Percentiles rank a stretch among this genome's conserved stretches.
phyloP scores from a whole-genome alignment of 2,797 vertebrate species.

The Fringilla coelebs region DNA sequence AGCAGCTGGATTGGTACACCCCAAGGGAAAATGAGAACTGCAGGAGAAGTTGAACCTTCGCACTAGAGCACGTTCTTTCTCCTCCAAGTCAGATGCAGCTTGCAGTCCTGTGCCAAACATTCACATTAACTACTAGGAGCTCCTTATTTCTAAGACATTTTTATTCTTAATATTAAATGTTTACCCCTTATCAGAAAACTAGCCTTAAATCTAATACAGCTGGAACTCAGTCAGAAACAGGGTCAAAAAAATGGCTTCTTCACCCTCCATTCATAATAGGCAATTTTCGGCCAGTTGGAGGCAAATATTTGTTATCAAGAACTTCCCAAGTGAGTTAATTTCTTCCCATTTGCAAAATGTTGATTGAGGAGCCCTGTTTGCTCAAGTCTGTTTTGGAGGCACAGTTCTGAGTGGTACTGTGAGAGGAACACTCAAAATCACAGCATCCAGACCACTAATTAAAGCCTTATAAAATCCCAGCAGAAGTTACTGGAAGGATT shows the following conservation, averaged over 20 bases:
- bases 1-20: background rate
- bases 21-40: background rate
- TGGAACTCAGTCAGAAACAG: background rate
- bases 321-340: background rate
- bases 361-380: background rate
- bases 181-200: background rate
- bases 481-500: conserved; percentile 18
- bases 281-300: background rate
- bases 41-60: background rate
- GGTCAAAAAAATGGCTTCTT: background rate
- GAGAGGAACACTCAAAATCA: background rate
- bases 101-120: background rate
- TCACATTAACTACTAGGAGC: background rate
- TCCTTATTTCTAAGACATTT: background rate
- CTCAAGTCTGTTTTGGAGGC: background rate
- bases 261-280: background rate
- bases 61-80: background rate
- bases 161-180: background rate
- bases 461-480: background rate
- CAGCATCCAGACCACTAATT: background rate
- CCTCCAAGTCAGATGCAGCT: background rate
- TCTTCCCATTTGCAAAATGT: background rate
- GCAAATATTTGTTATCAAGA: background rate
- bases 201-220: background rate
- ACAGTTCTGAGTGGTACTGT: background rate